Evolutionary conservation across 2,888 invertebrate species (phyloP).

Genomic region (Morpho helenor): DNA sequence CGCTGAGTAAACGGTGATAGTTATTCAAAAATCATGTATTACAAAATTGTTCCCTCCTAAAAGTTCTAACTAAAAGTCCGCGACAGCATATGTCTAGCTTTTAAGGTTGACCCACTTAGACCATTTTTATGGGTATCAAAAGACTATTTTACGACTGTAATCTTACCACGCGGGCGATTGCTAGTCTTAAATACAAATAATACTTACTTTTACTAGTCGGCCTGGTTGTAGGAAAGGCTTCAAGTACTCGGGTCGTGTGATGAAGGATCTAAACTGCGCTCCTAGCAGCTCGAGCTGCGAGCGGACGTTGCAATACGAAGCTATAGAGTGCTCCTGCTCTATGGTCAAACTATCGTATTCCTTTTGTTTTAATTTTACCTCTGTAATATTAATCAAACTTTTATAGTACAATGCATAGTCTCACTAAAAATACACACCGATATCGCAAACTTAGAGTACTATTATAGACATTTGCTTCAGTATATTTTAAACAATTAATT

Average conservation of each 20-base stretch:
- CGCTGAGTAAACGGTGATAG: no score
- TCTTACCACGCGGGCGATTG: no score
- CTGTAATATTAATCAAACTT: constrained; percentile 49
- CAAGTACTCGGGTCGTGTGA: constrained; percentile 92
- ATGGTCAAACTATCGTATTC: constrained; percentile 83
- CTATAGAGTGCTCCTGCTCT: constrained; percentile 86
- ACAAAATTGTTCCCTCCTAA: no score
- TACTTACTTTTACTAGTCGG: constrained; percentile 89
- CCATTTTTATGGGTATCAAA: no score
- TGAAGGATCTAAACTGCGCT: constrained; percentile 86
- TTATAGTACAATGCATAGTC: not conserved
- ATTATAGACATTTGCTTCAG: no score
- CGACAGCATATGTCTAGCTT: no score
- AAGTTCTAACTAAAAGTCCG: no score
- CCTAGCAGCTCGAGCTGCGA: constrained; percentile 88
- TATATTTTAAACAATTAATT: no score
- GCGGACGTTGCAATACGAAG: constrained; percentile 91
- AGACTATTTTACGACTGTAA: no score
- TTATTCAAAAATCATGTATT: no score
- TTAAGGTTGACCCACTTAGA: no score
- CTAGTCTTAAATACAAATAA: not conserved
- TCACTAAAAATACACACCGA: not conserved
- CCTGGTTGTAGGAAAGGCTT: constrained; percentile 97
- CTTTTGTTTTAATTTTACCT: constrained; percentile 82
- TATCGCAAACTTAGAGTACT: not conserved